Evolutionary conservation across 2,797 vertebrate species (phyloP).

Genomic region (Netta rufina): DNA sequence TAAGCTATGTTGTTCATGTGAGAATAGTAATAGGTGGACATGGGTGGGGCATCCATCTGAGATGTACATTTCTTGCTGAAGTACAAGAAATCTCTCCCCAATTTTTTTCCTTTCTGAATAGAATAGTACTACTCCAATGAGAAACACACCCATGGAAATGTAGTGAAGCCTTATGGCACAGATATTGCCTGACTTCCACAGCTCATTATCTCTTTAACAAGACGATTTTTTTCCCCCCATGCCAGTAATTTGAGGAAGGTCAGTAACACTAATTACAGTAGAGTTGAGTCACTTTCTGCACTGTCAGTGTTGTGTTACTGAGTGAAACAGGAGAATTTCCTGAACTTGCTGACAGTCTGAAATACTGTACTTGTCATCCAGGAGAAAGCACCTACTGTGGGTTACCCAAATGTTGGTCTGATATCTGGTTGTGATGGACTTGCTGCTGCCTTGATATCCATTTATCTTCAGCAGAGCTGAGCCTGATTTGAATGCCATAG

Average conservation of each 20-base stretch:
- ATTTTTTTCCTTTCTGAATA: not conserved
- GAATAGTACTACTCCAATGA: not conserved
- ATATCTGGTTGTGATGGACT: not conserved
- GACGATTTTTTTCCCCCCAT: too few relatives aligned
- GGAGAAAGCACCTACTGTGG: not conserved
- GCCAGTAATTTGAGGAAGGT: not conserved
- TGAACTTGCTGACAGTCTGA: not conserved
- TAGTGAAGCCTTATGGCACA: not conserved
- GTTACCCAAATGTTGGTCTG: not conserved
- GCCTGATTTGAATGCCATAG: not conserved
- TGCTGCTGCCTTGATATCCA: not conserved
- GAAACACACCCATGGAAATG: not conserved
- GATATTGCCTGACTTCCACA: not conserved
- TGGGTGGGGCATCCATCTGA: not conserved
- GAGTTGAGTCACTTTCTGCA: not conserved
- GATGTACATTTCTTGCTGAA: not conserved
- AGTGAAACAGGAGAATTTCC: not conserved
- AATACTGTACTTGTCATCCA: not conserved
- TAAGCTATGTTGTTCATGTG: not conserved
- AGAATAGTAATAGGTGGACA: not conserved
- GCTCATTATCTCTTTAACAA: not conserved
- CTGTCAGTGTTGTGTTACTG: slow-evolving; percentile 12
- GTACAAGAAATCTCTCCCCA: not conserved
- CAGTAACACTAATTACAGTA: not conserved
- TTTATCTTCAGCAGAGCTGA: not conserved